Base-by-base conservation (phyloP, 2,888 invertebrate species). In the Trimorus sp. region DNA sequence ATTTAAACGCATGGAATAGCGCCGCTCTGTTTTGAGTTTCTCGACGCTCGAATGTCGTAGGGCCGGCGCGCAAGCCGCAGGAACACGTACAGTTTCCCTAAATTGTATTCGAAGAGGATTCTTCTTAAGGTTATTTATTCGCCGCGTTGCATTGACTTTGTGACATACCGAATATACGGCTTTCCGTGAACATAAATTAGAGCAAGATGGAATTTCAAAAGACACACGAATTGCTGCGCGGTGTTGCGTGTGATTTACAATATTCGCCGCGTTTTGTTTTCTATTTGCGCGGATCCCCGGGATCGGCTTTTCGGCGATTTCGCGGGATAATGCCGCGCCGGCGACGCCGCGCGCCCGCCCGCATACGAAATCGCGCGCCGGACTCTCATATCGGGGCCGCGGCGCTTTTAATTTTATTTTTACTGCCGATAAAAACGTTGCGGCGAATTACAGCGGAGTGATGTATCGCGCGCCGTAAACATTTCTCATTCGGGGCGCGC, bases 1-100 rank as follows among this genome's bases (percentile, higher is more conserved):
- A 91, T 91, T 91, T 90, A 90, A 89, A 84, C 84, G 82, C 70
- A 71, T 82, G 77, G 71, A 79, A 82, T 66, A 78, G 53, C 70
- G 59, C 70, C 62, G 75, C 66, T 84, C 78, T 82, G 84, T 84
- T 83, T 84, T 81, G 82, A 83, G 78, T 76, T 78, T 79, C 73
- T 68, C 74, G 71, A 53, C 54, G 56, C 74, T 83, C 45, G 75
- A 45, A 59, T 79, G 74, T 78, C 68, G 66, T 63, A 68, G 78
- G 63, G 62, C 49, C 49, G 26, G 71, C 15, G 74, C 91, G 87
- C 90, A 90, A 53, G 53, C 71, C 60, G 48, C 42, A 69, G 60
- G 49, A 76, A 83, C 75, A 73, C 77, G 71, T 60, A 79, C 70
- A 78, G 78, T 74, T 83, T 83, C 74, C 79, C 77, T 83, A 79